phyloP scores from a whole-genome alignment of 2,113 vertebrate species.

The Mustela nigripes region DNA sequence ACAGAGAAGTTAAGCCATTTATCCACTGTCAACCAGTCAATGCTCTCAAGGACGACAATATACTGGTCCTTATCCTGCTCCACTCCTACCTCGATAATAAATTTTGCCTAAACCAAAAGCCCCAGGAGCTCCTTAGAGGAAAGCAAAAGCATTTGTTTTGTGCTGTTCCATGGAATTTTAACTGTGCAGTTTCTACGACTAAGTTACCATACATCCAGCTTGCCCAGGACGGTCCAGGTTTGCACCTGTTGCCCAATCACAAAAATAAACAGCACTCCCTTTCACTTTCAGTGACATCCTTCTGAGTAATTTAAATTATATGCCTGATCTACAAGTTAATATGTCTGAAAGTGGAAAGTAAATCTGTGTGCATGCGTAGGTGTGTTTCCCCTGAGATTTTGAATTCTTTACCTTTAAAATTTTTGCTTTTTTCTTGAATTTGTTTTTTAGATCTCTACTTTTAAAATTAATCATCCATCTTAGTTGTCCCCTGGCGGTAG shows the following conservation, averaged over 20 bases:
- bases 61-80: not conserved
- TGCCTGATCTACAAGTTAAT: not conserved
- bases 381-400: not conserved
- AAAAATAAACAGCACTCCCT: not conserved
- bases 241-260: not conserved
- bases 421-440: not conserved
- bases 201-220: not conserved
- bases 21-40: not conserved
- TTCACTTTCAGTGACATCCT: not conserved
- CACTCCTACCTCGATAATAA: not conserved
- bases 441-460: not conserved
- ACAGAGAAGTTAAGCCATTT: not conserved
- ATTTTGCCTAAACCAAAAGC: not conserved
- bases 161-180: not conserved
- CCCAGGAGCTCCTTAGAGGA: not conserved
- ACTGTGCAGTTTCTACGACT: not conserved
- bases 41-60: not conserved
- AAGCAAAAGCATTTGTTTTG: not conserved
- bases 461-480: not conserved
- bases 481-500: not conserved
- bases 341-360: not conserved
- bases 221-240: not conserved
- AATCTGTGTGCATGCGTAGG: not conserved
- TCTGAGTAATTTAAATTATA: not conserved
- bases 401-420: slow-evolving; percentile 14